Evolutionary conservation across 2,797 vertebrate genomes (phyloP).

Genomic region (Rachycentron canadum): DNA sequence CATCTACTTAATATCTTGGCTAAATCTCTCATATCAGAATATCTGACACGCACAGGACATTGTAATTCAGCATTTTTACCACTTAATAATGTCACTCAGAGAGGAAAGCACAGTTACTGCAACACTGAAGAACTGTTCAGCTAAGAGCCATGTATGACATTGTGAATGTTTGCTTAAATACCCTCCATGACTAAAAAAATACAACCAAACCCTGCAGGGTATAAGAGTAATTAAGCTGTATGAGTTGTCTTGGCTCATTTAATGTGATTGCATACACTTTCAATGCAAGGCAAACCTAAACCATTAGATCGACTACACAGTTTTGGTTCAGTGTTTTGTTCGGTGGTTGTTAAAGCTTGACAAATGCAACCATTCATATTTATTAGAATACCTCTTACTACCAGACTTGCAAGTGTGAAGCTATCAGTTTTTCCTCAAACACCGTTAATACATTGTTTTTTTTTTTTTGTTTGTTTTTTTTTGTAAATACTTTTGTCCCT

Average conservation of each 20-base stretch:
- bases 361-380: constrained; percentile 36
- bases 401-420: constrained; percentile 7
- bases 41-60: constrained; percentile 6
- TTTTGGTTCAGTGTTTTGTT: constrained; percentile 37
- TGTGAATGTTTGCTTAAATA: constrained; percentile 72
- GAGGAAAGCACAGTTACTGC: constrained; percentile 61
- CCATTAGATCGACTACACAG: background rate
- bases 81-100: constrained; percentile 12
- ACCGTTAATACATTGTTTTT: constrained; percentile 4
- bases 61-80: constrained; percentile 7
- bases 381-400: constrained; percentile 37
- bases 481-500: constrained; percentile 41
- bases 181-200: constrained; percentile 41
- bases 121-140: constrained; percentile 43
- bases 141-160: constrained; percentile 66
- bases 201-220: constrained; percentile 24
- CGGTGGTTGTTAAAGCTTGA: constrained; percentile 27
- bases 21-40: constrained; percentile 30
- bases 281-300: constrained; percentile 8
- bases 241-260: constrained; percentile 11
- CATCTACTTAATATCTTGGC: constrained; percentile 32
- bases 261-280: constrained; percentile 15
- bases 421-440: constrained; percentile 15
- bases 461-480: background rate
- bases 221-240: constrained; percentile 8